Percentiles rank a stretch among this genome's conserved stretches.
Evolutionary conservation across 2,888 invertebrate species (phyloP).

Genomic region (Drosophila peninsularis): DNA sequence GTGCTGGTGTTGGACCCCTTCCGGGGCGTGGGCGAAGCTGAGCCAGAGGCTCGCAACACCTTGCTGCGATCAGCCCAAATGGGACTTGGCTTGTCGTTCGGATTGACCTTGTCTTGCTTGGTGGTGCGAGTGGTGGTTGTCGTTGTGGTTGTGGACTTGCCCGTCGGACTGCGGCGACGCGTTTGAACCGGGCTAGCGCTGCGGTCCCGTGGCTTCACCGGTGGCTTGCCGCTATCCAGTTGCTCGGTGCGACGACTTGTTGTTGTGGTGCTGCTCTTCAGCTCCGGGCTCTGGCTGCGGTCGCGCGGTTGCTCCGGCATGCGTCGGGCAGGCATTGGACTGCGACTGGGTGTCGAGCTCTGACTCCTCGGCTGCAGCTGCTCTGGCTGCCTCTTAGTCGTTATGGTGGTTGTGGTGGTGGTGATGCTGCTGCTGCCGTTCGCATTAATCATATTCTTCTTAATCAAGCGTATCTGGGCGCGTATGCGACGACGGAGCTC

Average conservation of each 20-base stretch:
- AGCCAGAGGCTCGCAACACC: conserved; percentile 63
- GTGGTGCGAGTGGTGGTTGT: conserved; percentile 82
- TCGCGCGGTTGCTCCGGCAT: conserved; percentile 36
- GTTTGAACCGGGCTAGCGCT: conserved; percentile 58
- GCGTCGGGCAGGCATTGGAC: conserved; percentile 39
- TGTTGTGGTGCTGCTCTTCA: conserved; percentile 19
- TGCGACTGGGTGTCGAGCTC: conserved; percentile 44
- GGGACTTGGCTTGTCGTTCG: conserved; percentile 59
- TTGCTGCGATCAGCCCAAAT: conserved; percentile 82
- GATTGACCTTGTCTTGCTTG: conserved; percentile 51
- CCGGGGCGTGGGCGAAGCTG: conserved; percentile 38
- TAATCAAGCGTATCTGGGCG: conserved; percentile 90
- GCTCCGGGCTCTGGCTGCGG: conserved; percentile 54
- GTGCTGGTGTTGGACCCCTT: conserved; percentile 60
- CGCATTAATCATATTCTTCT: conserved; percentile 87
- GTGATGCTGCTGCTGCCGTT: conserved; percentile 48
- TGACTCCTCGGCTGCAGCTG: conserved; percentile 33
- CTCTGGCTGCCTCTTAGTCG: conserved; percentile 26
- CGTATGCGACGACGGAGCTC: conserved; percentile 91
- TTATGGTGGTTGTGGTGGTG: conserved; percentile 44
- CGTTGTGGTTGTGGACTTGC: conserved; percentile 36
- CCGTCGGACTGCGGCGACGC: conserved; percentile 70
- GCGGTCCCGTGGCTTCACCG: conserved; percentile 72
- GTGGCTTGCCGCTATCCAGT: conserved; percentile 62
- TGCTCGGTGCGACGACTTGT: conserved; percentile 42